Base-by-base conservation (phyloP, 2,797 vertebrate species). In the Sternotherus odoratus region DNA sequence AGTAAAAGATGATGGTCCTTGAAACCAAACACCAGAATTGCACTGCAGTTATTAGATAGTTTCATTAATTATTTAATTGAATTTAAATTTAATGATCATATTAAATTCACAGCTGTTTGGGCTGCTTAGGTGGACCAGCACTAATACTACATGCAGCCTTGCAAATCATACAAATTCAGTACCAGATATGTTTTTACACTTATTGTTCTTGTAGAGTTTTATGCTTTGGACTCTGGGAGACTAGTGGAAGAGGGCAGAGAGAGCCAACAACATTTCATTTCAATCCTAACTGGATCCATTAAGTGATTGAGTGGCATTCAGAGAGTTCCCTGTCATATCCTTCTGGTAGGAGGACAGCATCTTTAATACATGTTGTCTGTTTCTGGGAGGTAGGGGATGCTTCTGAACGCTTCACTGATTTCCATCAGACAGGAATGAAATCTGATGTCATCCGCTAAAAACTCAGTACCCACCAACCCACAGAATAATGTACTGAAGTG, bases 361-460 rank as follows among this genome's bases (percentile, higher is more conserved):
- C 94, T 88, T 49, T 87, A 91, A 77, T 54, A 53, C 60, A 69
- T 46, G 75, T 36, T 46, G 75, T 36, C 81, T 90, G 26, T 85
- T 84, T 77, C 91, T 66, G 69, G 87, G 82, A 82, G 85, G 72
- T 23, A 13, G 89, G 57, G 5, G 33, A 54, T 94, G 88, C 57
- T 74, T 81, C 77, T 90, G 93, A 89, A 88, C 86, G 48, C 53
- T 77, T 92, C 93, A 87, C 63, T 81, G 88, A 86, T 92, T 89
- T 69, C 82, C 85, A 78, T 79, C 79, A 83, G 89, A 24, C 39
- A 77, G 82, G 48, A 90, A 49, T 23, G 49, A 93, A 57, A 80
- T 89, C 16, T 86, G 46, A 92, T 88, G 79, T 95, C 83, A 78
- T 92, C 28, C 74, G 89, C 74, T 93, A 83, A 89, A 93, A 94